Evolutionary conservation across 2,797 vertebrate genomes (phyloP).

Genomic region (Pelodytes ibericus): DNA sequence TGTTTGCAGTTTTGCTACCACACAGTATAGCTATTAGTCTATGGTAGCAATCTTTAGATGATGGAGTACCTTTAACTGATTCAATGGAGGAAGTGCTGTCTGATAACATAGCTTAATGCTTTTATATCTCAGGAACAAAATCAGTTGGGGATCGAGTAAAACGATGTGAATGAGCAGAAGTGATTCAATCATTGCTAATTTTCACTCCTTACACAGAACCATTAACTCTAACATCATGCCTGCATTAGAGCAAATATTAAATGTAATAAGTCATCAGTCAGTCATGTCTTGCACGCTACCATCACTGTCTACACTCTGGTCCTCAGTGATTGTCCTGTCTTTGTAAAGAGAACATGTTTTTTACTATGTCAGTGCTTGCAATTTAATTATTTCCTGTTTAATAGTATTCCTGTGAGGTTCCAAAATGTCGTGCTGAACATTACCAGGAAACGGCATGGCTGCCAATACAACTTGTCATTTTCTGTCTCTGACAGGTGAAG

Average conservation of each 20-base stretch:
- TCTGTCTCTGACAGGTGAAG: slow-evolving; percentile 52
- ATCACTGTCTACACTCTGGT: neutral
- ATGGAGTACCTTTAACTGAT: too few relatives aligned
- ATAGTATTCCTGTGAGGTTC: neutral
- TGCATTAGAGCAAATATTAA: neutral
- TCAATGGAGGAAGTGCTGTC: too few relatives aligned
- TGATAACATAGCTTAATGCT: too few relatives aligned
- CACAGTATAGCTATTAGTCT: too few relatives aligned
- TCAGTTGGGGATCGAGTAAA: too few relatives aligned
- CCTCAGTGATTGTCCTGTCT: slow-evolving; percentile 12
- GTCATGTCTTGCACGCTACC: slow-evolving; percentile 2
- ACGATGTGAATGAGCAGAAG: too few relatives aligned
- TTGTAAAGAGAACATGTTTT: slow-evolving; percentile 38
- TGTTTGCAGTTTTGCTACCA: too few relatives aligned
- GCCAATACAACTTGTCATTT: slow-evolving; percentile 54
- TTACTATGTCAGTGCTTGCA: slow-evolving; percentile 43
- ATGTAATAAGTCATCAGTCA: neutral
- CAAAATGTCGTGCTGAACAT: slow-evolving; percentile 52
- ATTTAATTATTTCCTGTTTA: slow-evolving; percentile 53
- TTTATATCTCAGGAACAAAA: too few relatives aligned
- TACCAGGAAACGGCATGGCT: slow-evolving; percentile 33
- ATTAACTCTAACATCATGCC: neutral
- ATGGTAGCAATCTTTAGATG: too few relatives aligned
- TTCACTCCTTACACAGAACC: neutral
- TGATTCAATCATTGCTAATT: too few relatives aligned